Base-by-base conservation (phyloP, 2,113 vertebrate genomes). In the Sylvia atricapilla region DNA sequence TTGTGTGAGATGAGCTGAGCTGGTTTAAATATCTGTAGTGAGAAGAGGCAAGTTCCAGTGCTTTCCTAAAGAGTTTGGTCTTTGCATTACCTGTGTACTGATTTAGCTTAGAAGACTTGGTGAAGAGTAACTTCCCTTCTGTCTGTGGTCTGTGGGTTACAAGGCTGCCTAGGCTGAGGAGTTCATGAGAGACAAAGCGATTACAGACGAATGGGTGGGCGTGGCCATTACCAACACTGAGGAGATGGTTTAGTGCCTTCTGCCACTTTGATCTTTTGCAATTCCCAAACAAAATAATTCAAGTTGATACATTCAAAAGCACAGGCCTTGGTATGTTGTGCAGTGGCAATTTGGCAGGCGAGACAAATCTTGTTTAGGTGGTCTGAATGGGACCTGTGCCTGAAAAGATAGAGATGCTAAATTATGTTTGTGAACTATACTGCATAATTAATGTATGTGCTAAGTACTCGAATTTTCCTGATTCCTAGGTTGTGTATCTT, bases 211-310 rank as follows among this genome's bases (percentile, higher is more conserved):
- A 18, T 53, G 49, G 27, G 47, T 18, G 15, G 21, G 19, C 4
- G 4, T 35, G 47, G 13, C 10, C 2, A 1, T 53, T 62, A 6
- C 9, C 22, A 37, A 1, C 1, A 0, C 28, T 18, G 44, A 23
- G 35, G n/a, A 55, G 53, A 21, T 49, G 33, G 13, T 30, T 55
- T 49, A 37, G 24, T 33, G 35, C 11, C 33, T 78, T 67, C 49
- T 64, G 35, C 44, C 56, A 11, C 35, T 75, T n/a, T 44, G 46
- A 44, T 49, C 41, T 69, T 64, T 17, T n/a, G 10, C 8, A 35
- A 4, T 85, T 93, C 39, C 39, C 50, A n/a, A 75, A 55, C 4
- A 2, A 72, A 82, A 4, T 63, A 33, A 6, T 93, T 87, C 13
- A 49, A 37, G 28, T 41, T 19, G 8, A 10, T 33, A 6, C n/a